phyloP scores from a whole-genome alignment of 2,113 vertebrate genomes.

The Aegotheles bennettii region DNA sequence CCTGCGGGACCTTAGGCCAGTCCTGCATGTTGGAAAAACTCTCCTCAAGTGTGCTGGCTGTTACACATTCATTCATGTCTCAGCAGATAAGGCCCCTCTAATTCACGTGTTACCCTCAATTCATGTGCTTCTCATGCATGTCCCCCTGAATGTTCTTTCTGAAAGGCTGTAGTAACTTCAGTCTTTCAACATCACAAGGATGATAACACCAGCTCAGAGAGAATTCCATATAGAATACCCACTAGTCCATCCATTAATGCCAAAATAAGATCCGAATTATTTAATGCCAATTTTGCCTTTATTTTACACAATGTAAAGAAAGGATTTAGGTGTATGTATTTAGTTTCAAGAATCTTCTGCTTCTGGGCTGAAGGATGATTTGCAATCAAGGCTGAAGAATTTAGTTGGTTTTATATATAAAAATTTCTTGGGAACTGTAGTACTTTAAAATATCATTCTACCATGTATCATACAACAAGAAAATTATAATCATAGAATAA shows the following conservation, averaged over 20 bases:
- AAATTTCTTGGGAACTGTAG: not conserved
- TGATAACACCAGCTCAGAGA: not conserved
- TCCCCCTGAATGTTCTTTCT: accelerated
- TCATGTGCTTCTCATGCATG: not conserved
- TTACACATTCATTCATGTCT: not conserved
- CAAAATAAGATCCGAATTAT: not conserved
- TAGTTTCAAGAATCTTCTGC: not conserved
- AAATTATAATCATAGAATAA: not conserved
- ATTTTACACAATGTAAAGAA: not conserved
- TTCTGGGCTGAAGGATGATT: not conserved
- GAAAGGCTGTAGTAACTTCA: not conserved
- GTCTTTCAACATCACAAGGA: accelerated
- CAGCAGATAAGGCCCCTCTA: not conserved
- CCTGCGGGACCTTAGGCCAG: not conserved
- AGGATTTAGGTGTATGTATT: not conserved
- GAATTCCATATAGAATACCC: not conserved
- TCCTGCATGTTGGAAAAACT: not conserved
- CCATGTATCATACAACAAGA: not conserved
- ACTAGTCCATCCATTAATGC: not conserved
- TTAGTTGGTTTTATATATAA: not conserved
- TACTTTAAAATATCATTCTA: not conserved
- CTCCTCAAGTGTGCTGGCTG: not conserved
- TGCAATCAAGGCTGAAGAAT: not conserved
- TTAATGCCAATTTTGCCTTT: not conserved
- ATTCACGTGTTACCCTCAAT: not conserved